Evolutionary conservation across 1,140 invertebrate species (phyloP).

Genomic region (Macrosteles quadrilineatus): DNA sequence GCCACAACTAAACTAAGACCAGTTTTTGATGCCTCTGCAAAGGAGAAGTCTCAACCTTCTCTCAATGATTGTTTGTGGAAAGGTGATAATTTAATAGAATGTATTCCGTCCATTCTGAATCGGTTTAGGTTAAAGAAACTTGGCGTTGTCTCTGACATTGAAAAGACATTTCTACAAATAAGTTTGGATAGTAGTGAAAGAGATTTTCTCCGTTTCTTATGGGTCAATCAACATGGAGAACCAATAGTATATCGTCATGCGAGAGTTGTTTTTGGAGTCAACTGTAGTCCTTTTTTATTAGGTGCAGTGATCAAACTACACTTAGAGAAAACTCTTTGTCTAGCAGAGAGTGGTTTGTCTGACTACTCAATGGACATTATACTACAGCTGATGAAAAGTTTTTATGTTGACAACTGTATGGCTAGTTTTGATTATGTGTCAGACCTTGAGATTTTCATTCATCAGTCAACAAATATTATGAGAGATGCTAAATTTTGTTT

Average conservation of each 20-base stretch:
- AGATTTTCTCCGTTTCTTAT: conserved; percentile 39
- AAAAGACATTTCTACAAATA: conserved; percentile 25
- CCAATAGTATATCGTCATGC: conserved; percentile 27
- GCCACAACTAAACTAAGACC: conserved; percentile 7
- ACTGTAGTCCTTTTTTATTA: conserved; percentile 33
- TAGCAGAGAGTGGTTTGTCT: background rate
- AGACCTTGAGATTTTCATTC: background rate
- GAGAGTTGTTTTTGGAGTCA: conserved; percentile 32
- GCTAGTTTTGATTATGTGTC: background rate
- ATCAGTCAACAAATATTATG: background rate
- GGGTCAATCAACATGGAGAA: conserved; percentile 27
- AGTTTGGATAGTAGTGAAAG: background rate
- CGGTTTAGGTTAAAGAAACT: conserved; percentile 1
- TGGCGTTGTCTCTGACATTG: too few relatives aligned
- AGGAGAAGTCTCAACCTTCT: background rate
- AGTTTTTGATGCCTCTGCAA: conserved; percentile 32
- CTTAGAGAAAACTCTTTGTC: conserved; percentile 15
- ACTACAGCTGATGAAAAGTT: background rate
- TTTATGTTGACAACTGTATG: background rate
- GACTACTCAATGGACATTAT: background rate
- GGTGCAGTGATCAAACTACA: conserved; percentile 13
- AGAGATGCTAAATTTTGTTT: background rate
- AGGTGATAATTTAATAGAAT: conserved; percentile 25
- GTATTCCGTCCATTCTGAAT: conserved; percentile 13
- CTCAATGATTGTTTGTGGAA: conserved; percentile 12